Percentiles rank a stretch among this genome's conserved stretches.
phyloP scores from a whole-genome alignment of 2,797 vertebrate genomes.

The Melanotaenia trifasciata region DNA sequence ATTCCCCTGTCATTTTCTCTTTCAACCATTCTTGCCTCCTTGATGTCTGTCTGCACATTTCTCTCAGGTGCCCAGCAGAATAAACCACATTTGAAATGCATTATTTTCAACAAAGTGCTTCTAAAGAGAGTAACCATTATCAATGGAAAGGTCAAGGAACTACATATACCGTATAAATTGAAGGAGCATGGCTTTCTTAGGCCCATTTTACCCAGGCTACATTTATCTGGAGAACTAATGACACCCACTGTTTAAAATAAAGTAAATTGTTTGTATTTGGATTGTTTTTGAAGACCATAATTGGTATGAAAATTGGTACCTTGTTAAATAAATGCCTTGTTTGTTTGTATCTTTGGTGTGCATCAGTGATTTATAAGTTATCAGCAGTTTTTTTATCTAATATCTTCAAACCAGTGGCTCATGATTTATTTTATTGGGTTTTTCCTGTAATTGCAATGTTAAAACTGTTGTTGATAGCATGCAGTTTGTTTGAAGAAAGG shows the following conservation, averaged over 20 bases:
- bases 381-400: background rate
- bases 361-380: background rate
- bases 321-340: background rate
- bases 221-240: background rate
- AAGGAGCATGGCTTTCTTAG: background rate
- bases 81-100: slow-evolving; percentile 39
- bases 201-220: slow-evolving; percentile 6
- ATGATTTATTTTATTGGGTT: too few species aligned
- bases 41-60: slow-evolving; percentile 19
- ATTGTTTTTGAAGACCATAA: background rate
- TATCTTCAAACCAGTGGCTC: background rate
- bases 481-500: background rate
- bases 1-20: slow-evolving; percentile 35
- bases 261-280: background rate
- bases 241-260: background rate
- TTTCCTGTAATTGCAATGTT: background rate
- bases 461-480: background rate
- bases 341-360: too few species aligned
- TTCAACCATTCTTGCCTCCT: slow-evolving; percentile 35
- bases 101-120: slow-evolving; percentile 27
- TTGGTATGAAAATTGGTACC: background rate
- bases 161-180: background rate
- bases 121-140: slow-evolving; percentile 8
- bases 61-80: slow-evolving; percentile 32
- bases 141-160: slow-evolving; percentile 2